Evolutionary conservation across 2,888 invertebrate genomes (phyloP), one percentile per base, ranked within the genome.

Genomic region (Apodemia mormo): DNA sequence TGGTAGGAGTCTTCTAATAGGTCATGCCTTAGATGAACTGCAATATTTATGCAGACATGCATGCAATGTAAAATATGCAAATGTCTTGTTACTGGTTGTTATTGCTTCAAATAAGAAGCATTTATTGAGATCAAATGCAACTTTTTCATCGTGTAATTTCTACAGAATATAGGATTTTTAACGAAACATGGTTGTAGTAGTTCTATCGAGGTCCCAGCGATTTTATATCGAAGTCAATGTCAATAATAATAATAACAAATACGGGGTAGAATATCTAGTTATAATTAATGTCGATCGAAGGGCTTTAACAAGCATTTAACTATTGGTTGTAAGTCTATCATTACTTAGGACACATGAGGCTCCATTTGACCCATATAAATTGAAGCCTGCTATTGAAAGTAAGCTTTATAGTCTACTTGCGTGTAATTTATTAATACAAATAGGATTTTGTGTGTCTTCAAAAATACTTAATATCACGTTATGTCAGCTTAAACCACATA

Each of bases 251-350:
- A 49, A 49, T 49, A 49, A 49, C 12, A 49, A 49, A 49, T 5
- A 49, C 5, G 49, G 5, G 2, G 14, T 49, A 14, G 14, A 49
- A 49, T 49, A 58, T 58, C 33, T 58, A 58, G 29, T 29, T 12
- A 6, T 29, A 30, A 12, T 58, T 49, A 49, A 49, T 58, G 29
- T 58, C 30, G 4, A 58, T 58, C 33, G 12, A 58, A 29, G 58
- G 58, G 12, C 29, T 58, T 30, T 58, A 58, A 58, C 58, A 58
- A 58, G 30, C 58, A 58, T 29, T 49, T 30, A 58, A 58, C 58
- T 58, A 30, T 30, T 12, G 22, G 29, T 58, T 58, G 12, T 58
- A 58, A 58, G 58, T 58, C 58, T 58, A 58, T 58, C 30, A 58
- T 58, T 58, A 58, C 12, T 58, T 12, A 33, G 58, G 58, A 58